Evolutionary conservation across 1,140 invertebrate species (phyloP).

Genomic region (Mercenaria mercenaria): DNA sequence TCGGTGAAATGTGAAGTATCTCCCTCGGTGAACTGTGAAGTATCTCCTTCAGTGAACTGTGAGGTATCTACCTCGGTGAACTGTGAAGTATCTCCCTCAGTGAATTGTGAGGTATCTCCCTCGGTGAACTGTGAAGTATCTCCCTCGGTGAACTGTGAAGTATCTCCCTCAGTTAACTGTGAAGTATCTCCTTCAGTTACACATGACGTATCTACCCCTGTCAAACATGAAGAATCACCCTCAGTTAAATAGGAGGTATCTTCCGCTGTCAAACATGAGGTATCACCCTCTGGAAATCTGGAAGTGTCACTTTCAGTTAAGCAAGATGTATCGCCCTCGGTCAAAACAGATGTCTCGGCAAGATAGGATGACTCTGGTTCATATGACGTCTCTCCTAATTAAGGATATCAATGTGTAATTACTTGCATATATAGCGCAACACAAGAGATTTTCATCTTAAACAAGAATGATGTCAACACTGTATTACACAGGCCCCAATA

Average conservation of each 20-base stretch:
- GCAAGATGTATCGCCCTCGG: constrained; percentile 20
- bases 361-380: constrained; percentile 38
- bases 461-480: too few species aligned
- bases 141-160: constrained; percentile 3
- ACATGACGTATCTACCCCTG: constrained; percentile 32
- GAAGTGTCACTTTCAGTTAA: not conserved
- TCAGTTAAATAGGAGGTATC: constrained; percentile 28
- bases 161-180: not conserved
- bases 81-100: not conserved
- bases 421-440: not conserved
- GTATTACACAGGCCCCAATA: too few species aligned
- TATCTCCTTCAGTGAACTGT: not conserved
- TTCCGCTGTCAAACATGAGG: constrained; percentile 7
- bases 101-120: not conserved
- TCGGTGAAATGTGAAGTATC: not conserved
- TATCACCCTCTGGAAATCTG: not conserved
- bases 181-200: constrained; percentile 33
- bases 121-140: constrained; percentile 12
- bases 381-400: constrained; percentile 31
- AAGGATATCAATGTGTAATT: not conserved
- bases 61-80: constrained; percentile 2
- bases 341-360: not conserved
- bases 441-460: too few species aligned
- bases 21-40: not conserved
- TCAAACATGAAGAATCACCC: not conserved